Evolutionary conservation across 2,113 vertebrate genomes (phyloP).

Genomic region (Sminthopsis crassicaudata): DNA sequence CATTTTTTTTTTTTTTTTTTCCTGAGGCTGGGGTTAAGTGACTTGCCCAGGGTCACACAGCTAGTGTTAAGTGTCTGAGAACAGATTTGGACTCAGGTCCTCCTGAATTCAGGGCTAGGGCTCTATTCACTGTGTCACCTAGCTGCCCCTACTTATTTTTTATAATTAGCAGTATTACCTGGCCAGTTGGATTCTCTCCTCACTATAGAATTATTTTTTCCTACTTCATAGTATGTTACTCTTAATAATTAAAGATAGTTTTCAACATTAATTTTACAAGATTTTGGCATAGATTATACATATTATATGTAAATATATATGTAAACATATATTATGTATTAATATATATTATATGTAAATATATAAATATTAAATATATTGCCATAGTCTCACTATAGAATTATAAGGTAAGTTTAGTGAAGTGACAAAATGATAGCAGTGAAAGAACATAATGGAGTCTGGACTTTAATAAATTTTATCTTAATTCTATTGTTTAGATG

Average conservation of each 20-base stretch:
- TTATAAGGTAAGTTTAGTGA: conserved; percentile 54
- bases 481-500: conserved; percentile 70
- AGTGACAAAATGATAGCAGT: conserved; percentile 57
- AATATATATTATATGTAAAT: too few species aligned
- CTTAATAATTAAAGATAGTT: too few species aligned
- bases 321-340: too few species aligned
- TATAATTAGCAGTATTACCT: not conserved
- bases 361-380: too few species aligned
- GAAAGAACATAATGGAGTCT: conserved; percentile 67
- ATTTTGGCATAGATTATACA: too few species aligned
- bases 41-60: not conserved
- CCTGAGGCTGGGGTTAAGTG: too few species aligned
- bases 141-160: not conserved
- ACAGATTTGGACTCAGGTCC: not conserved
- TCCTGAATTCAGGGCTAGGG: too few species aligned
- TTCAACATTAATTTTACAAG: too few species aligned
- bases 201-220: conserved; percentile 14
- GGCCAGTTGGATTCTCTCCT: conserved; percentile 58
- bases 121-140: not conserved
- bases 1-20: too few species aligned
- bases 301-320: too few species aligned
- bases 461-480: conserved; percentile 63
- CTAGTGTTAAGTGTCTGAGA: not conserved
- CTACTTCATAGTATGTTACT: too few species aligned
- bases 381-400: conserved; percentile 35